Evolutionary conservation across 2,888 invertebrate species (phyloP), one percentile per base, ranked within the genome.

Genomic region (Cordilura impudica): DNA sequence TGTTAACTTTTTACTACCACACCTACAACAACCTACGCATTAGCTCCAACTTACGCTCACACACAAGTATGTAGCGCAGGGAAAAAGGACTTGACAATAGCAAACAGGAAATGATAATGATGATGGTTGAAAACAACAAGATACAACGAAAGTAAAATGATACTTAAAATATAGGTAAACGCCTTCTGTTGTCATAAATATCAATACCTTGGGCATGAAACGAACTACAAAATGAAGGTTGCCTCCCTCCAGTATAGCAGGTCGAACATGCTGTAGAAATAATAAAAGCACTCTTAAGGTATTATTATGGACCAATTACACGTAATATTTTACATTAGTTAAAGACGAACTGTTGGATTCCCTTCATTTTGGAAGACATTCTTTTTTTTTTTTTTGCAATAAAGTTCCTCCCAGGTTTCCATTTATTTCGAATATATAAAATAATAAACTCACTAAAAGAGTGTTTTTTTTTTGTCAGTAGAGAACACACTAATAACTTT

Each of bases 101-200:
- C 14, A 39, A 58, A 58, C 67, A 60, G 74, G 67, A 69, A 75
- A 49, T 76, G 58, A 53, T 58, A 63, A 76, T 70, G 58, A 70
- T 65, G 58, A 26, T 65, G 53, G 19, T 14, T 16, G 2, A 1
- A 4, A 43, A 16, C 14, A n/a, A 51, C 23, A 23, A 16, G 21
- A 39, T 8, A 49, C 49, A 39, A n/a, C 16, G 35, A 47, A 14
- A 19, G 51, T 10, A 58, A 21, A 51, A 35, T 23, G 56, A 47
- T 16, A 31, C 19, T 51, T 51, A 53, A 14, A 76, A 58, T 31
- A 12, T 31, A 53, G 70, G 70, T 67, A 70, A 76, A 76, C 76
- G 76, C 76, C 70, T 76, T 65, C 65, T 63, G 60, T 66, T 51
- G 16, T 65, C 65, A 60, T 70, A 70, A 65, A 76, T 70, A 76